phyloP scores from a whole-genome alignment of 2,113 vertebrate species.

The Seriola quinqueradiata region DNA sequence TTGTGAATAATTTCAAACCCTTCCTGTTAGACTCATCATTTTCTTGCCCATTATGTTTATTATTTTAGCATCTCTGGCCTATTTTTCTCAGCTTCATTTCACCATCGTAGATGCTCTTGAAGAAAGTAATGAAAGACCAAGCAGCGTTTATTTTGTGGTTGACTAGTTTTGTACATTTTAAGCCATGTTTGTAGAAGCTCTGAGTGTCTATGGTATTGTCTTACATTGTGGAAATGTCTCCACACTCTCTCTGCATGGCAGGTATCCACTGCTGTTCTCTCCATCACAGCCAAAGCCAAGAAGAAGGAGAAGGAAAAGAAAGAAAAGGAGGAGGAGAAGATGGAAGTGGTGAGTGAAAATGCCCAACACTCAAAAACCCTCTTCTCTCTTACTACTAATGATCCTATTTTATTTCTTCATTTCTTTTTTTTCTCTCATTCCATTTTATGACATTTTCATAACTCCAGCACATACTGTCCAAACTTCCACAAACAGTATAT shows the following conservation, averaged over 20 bases:
- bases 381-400: background rate
- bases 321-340: conserved; percentile 94
- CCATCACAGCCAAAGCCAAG: conserved; percentile 99
- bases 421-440: background rate
- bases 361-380: background rate
- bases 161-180: conserved; percentile 49
- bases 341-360: conserved; percentile 94
- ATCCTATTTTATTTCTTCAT: background rate
- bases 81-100: conserved; percentile 36
- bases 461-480: too few relatives aligned
- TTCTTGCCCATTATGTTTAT: conserved; percentile 46
- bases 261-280: conserved; percentile 98
- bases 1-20: conserved; percentile 55
- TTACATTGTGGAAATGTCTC: conserved; percentile 51
- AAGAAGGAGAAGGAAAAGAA: conserved; percentile 99
- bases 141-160: conserved; percentile 55
- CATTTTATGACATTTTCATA: too few relatives aligned
- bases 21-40: conserved; percentile 30
- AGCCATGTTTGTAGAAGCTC: conserved; percentile 49
- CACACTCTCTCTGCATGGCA: conserved; percentile 66
- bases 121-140: conserved; percentile 26
- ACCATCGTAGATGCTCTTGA: conserved; percentile 17
- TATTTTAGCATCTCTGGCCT: conserved; percentile 45
- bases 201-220: conserved; percentile 47
- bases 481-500: too few relatives aligned